phyloP scores from a whole-genome alignment of 2,888 invertebrate genomes.

The Tetragnatha montana region DNA sequence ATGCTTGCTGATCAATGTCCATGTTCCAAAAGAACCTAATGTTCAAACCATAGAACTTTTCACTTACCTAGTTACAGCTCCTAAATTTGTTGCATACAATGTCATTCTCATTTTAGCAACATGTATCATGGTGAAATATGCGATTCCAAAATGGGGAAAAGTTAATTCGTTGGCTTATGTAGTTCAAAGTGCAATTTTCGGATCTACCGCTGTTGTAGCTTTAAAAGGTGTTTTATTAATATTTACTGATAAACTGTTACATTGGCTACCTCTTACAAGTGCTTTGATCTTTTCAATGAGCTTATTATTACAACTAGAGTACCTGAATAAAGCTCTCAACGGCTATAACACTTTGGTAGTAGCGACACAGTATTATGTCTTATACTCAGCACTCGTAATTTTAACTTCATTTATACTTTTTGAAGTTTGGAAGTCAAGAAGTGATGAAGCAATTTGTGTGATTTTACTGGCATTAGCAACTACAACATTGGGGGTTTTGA shows the following conservation, averaged over 20 bases:
- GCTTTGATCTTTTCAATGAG: slow-evolving; percentile 9
- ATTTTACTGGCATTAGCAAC: slow-evolving; percentile 39
- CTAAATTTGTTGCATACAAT: slow-evolving; percentile 32
- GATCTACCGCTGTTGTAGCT: slow-evolving; percentile 44
- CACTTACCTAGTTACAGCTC: slow-evolving; percentile 23
- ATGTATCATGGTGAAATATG: slow-evolving; percentile 4
- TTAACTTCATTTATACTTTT: slow-evolving; percentile 47
- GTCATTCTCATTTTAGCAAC: background rate
- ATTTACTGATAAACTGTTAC: slow-evolving; percentile 36
- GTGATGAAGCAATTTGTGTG: slow-evolving; percentile 24
- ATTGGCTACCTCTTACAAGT: slow-evolving; percentile 53
- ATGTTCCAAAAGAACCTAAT: slow-evolving; percentile 46
- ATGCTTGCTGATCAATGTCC: slow-evolving; percentile 50
- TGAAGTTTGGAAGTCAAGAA: slow-evolving; percentile 44
- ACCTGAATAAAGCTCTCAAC: slow-evolving; percentile 49
- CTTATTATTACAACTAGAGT: slow-evolving; percentile 45
- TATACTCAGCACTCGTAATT: slow-evolving; percentile 46
- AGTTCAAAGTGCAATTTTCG: slow-evolving; percentile 55
- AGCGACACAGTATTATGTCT: slow-evolving; percentile 59
- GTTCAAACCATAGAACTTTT: slow-evolving; percentile 38
- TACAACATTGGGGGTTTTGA: slow-evolving; percentile 40
- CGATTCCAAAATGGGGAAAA: slow-evolving; percentile 45
- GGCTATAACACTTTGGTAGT: slow-evolving; percentile 57
- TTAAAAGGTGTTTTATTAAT: slow-evolving; percentile 47
- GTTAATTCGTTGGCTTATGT: slow-evolving; percentile 44